Evolutionary conservation across 2,797 vertebrate genomes (phyloP).

Genomic region (Balearica regulorum): DNA sequence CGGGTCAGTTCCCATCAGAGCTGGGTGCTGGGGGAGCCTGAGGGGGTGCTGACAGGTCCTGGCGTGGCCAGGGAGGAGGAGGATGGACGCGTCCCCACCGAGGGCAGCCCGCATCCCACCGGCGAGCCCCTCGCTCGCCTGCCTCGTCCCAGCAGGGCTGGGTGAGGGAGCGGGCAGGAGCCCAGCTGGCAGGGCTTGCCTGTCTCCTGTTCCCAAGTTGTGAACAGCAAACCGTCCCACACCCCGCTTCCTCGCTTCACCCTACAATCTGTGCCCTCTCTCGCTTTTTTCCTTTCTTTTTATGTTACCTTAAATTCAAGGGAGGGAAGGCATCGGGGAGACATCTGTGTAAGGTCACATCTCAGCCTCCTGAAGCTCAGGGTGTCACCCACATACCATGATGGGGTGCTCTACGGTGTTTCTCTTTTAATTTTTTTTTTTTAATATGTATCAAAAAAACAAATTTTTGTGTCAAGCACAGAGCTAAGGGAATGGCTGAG

Average conservation of each 20-base stretch:
- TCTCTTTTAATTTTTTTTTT: neutral
- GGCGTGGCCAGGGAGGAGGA: neutral
- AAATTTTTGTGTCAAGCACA: neutral
- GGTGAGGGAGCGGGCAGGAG: neutral
- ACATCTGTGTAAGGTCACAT: neutral
- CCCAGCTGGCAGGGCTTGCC: neutral
- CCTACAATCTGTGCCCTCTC: neutral
- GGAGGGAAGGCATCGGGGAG: neutral
- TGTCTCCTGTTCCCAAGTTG: neutral
- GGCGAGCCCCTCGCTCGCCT: neutral
- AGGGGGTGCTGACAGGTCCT: neutral
- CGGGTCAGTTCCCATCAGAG: neutral
- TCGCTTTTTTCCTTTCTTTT: neutral
- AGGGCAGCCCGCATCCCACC: neutral
- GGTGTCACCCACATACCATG: accelerated
- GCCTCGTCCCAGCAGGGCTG: neutral
- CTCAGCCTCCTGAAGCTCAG: neutral
- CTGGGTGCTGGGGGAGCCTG: neutral
- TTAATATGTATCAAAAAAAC: neutral
- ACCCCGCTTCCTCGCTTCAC: accelerated
- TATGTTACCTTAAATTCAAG: neutral
- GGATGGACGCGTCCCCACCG: accelerated
- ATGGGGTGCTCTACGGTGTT: neutral
- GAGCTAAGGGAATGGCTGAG: neutral
- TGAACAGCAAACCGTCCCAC: neutral